phyloP scores from a whole-genome alignment of 2,888 invertebrate genomes.

The Nemotelus pantherinus region DNA sequence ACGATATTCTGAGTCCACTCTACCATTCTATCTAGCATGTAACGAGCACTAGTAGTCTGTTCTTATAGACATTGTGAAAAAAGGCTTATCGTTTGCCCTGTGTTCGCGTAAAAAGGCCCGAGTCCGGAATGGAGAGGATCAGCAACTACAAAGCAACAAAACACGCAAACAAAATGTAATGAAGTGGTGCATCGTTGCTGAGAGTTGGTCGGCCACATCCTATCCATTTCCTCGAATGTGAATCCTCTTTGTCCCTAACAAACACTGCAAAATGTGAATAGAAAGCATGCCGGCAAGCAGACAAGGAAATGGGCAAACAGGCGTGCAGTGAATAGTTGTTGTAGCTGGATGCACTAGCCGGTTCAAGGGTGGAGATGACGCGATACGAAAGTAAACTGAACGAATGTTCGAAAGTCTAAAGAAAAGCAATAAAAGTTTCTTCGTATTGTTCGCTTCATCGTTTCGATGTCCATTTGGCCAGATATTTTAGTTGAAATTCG shows the following conservation, averaged over 20 bases:
- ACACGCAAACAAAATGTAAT: not conserved
- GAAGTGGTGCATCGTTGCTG: constrained; percentile 5
- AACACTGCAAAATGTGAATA: not conserved
- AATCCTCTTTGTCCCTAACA: not conserved
- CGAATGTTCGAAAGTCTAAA: constrained; percentile 22
- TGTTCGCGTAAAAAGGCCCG: too few species aligned
- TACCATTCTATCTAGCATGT: too few species aligned
- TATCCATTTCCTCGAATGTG: constrained; percentile 1
- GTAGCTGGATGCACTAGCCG: not conserved
- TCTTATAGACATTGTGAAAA: too few species aligned
- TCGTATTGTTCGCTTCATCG: constrained; percentile 3
- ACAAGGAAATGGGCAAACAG: not conserved
- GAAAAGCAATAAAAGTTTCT: constrained; percentile 35
- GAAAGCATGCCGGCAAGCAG: not conserved
- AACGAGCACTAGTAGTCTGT: too few species aligned
- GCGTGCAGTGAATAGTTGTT: not conserved
- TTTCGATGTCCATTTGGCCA: constrained; percentile 30
- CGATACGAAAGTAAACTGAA: not conserved
- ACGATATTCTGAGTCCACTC: too few species aligned
- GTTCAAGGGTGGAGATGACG: too few species aligned
- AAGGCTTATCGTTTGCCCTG: too few species aligned
- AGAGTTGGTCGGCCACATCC: constrained; percentile 10
- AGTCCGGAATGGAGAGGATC: not conserved
- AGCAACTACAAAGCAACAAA: not conserved
- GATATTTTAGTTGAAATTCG: not conserved